Evolutionary conservation across 2,113 vertebrate species (phyloP).

Genomic region (Bucco capensis): DNA sequence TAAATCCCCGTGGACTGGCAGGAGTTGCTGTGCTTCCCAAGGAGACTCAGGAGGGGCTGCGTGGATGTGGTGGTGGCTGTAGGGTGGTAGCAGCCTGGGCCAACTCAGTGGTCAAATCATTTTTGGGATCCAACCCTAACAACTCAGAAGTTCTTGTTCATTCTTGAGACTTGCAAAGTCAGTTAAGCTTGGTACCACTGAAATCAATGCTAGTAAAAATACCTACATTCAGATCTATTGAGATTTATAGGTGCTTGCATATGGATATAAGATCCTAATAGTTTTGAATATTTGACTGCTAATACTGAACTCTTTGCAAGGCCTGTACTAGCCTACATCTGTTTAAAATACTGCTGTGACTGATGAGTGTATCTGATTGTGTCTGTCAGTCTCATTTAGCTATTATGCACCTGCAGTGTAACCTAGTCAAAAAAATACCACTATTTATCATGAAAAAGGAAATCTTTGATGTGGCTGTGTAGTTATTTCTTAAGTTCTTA

Average conservation of each 20-base stretch:
- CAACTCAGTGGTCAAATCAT: neutral
- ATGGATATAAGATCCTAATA: neutral
- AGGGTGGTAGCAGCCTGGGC: neutral
- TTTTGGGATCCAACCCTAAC: neutral
- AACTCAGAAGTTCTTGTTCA: neutral
- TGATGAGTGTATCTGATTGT: neutral
- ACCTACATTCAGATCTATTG: neutral
- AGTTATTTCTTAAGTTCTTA: neutral
- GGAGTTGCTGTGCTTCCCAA: neutral
- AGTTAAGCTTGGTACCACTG: neutral
- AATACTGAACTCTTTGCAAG: neutral
- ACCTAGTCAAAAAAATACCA: neutral
- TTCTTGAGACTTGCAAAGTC: neutral
- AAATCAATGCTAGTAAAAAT: neutral
- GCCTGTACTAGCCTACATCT: neutral
- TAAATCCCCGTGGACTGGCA: neutral
- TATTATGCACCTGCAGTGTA: neutral
- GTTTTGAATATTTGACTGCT: neutral
- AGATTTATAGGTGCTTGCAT: neutral
- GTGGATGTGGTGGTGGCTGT: rapidly evolving
- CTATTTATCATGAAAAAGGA: neutral
- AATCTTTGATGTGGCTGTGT: neutral
- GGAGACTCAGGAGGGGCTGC: neutral
- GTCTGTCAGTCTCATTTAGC: neutral
- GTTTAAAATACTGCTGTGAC: neutral